Base-by-base conservation (phyloP, 2,113 vertebrate genomes). In the Solea senegalensis region DNA sequence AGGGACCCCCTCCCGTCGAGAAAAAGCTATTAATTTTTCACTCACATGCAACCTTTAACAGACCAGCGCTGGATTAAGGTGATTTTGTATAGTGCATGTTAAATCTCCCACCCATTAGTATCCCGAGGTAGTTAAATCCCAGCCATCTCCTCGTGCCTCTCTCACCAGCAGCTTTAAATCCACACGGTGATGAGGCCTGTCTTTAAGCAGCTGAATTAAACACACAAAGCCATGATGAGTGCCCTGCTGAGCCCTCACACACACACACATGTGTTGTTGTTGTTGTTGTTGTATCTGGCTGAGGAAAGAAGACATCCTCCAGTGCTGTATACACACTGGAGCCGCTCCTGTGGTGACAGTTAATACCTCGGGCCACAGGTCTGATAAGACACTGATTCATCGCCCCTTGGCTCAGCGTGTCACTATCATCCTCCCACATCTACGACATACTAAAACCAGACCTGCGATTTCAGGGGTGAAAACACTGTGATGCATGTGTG, bases 371-470 rank as follows among this genome's bases (percentile, higher is more conserved):
- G 80, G 73, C 84, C 72, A 64, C 14, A 66, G 65, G 72, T 85
- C 71, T 86, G 86, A 89, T 89, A 88, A 86, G 72, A 66, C 78
- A 59, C 74, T 86, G 88, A 90, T 89, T 86, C 88, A 93, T 88
- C 84, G 74, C 70, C 80, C 65, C 48, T 54, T 44, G 80, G 81
- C 86, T 80, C 55, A 84, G 61, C 46, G 71, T 82, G 66, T 61
- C 72, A 69, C 83, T 82, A 87, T 90, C 84, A 21, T 63, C 50
- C 57, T 69, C 60, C 64, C 70, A 11, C 76, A 83, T 90, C 84
- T 82, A 69, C 59, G 76, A 44, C 34, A 15, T 68, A 67, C 74
- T 49, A 74, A 78, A 84, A 83, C 80, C 78, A 78, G 65, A 87
- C 81, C 66, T 87, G 72, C 72, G 80, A 74, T 85, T 77, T 51